Base-by-base conservation (phyloP, 2,797 vertebrate species). In the Galaxias olidus region DNA sequence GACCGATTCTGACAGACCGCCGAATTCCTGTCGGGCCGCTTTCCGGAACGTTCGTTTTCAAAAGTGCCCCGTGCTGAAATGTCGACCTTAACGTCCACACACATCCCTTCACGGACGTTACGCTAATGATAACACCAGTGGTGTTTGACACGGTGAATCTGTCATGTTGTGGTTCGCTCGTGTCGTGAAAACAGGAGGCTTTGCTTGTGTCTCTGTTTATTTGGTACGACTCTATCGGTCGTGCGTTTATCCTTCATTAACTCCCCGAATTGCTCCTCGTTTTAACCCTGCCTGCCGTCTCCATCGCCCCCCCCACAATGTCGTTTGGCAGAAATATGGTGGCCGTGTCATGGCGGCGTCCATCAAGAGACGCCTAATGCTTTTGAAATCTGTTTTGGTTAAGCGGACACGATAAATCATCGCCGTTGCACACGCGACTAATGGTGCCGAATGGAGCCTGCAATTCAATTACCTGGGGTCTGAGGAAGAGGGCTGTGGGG, bases 341-440 rank as follows among this genome's bases (percentile, higher is more conserved):
- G 80, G 78, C 69, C 73, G 63, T 61, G 71, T 85, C 82, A 85
- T 84, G 84, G 76, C 69, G 11, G 60, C 85, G 75, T 82, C 78
- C 80, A 80, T 84, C 77, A 48, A 72, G 69, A 76, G 77, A 87
- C 77, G 77, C 78, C 81, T 80, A 8, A n/a, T 86, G 85, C 86
- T 87, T 90, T 86, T 85, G 69, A 85, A 87, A 84, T 89, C 71
- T 62, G 77, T 89, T 91, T 89, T 89, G 78, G 74, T 86, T 89
- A 89, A 86, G 82, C 87, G 89, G 88, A 90, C 86, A 82, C 87
- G 80, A 89, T 86, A 83, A 87, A 80, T 90, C 85, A 88, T 85
- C 87, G 87, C 78, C 86, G 76, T 89, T 88, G 90, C 69, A 82
- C 85, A 84, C 65, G 79, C 86, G 78, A 79, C 81, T 76, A 86